A percentile compares a stretch with the other conserved stretches of the same genome.
Evolutionary conservation across 2,888 invertebrate genomes (phyloP).

Genomic region (Oligia latruncula): DNA sequence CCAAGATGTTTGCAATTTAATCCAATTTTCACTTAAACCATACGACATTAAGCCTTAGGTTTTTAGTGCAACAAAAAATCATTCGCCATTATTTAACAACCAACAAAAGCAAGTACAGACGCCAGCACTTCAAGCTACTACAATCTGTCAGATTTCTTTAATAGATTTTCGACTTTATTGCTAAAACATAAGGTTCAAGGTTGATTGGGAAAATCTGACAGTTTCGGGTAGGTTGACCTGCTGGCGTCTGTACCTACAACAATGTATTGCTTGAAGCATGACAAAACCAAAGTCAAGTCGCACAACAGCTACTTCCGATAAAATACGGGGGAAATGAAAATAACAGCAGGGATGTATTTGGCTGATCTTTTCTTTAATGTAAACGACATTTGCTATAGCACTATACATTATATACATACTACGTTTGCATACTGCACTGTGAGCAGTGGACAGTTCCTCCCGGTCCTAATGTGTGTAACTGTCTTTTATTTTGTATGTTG

Average conservation of each 20-base stretch:
- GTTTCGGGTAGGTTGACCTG: too few relatives aligned
- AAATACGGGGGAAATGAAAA: neutral
- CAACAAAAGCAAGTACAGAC: conserved; percentile 5
- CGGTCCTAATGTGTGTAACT: too few relatives aligned
- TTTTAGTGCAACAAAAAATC: conserved; percentile 27
- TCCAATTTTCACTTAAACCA: neutral
- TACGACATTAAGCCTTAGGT: conserved; percentile 19
- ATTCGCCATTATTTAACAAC: conserved; percentile 25
- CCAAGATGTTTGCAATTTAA: neutral
- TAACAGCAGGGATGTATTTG: neutral
- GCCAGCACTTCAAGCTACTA: too few relatives aligned
- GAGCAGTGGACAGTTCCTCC: too few relatives aligned
- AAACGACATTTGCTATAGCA: neutral
- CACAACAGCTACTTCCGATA: neutral
- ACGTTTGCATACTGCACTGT: too few relatives aligned
- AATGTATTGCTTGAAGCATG: conserved; percentile 23
- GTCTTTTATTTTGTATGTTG: too few relatives aligned
- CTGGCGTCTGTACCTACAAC: neutral
- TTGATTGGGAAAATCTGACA: too few relatives aligned
- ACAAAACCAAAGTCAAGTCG: conserved; percentile 36
- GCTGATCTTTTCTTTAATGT: neutral
- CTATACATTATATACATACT: too few relatives aligned
- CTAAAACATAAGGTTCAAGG: too few relatives aligned
- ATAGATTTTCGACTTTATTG: too few relatives aligned
- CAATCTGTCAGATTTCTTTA: too few relatives aligned